Conservation (phyloP, 2,888 invertebrate genomes). For the Calephelis perditalis region DNA sequence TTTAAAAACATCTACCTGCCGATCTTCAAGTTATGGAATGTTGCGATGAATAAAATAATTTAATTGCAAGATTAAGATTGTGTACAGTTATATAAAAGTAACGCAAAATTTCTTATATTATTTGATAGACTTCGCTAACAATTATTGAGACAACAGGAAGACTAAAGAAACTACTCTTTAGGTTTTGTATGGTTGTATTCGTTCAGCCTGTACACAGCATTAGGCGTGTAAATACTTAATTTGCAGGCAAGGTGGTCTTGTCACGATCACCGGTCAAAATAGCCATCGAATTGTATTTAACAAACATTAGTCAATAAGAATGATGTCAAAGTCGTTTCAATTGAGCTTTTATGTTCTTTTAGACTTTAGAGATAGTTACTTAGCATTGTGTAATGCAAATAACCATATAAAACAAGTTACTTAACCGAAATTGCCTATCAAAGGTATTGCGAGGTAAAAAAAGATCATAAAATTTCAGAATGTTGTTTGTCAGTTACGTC, state of each 20-base stretch:
- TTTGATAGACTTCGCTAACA: too few species aligned
- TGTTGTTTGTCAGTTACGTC: too few species aligned
- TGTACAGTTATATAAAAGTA: too few species aligned
- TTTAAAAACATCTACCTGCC: too few species aligned
- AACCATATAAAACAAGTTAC: constrained; percentile 6
- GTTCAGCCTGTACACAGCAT: background rate
- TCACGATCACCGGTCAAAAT: constrained; percentile 7
- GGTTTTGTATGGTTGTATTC: too few species aligned
- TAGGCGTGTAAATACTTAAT: constrained; percentile 3
- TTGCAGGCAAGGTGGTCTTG: constrained; percentile 9
- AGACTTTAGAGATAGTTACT: constrained; percentile 1
- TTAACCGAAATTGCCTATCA: constrained; percentile 2
- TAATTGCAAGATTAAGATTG: too few species aligned
- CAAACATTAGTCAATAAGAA: constrained; percentile 7
- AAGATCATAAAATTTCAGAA: background rate
- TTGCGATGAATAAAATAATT: too few species aligned
- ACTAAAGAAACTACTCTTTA: too few species aligned
- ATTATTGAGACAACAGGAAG: too few species aligned
- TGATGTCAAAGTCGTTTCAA: constrained; percentile 5
- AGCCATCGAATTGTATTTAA: constrained; percentile 8
- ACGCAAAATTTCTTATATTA: too few species aligned
- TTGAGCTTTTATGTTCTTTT: constrained; percentile 5
- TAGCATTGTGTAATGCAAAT: constrained; percentile 6
- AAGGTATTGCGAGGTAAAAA: background rate
- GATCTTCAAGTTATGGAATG: too few species aligned